Conservation (phyloP, 2,888 invertebrate genomes). For the Dendrolimus houi region DNA sequence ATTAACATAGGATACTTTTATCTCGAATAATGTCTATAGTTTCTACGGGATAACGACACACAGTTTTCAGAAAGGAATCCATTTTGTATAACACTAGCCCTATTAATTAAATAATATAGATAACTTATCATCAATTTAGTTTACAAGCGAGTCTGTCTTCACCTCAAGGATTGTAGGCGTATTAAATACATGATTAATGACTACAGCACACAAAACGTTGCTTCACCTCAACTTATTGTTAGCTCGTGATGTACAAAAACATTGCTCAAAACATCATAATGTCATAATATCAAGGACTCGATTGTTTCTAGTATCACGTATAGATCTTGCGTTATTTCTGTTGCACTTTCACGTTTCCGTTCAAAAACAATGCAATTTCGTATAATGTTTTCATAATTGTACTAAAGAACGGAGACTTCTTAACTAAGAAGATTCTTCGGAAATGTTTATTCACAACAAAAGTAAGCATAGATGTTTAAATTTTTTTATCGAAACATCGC, state of each 20-base stretch:
- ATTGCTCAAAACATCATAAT: constrained; percentile 36
- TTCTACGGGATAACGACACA: too few species aligned
- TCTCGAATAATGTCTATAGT: too few species aligned
- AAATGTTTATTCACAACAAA: too few species aligned
- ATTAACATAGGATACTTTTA: too few species aligned
- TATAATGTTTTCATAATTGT: background rate
- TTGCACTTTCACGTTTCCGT: constrained; percentile 24
- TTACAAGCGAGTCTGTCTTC: too few species aligned
- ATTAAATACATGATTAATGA: constrained; percentile 33
- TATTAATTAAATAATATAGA: too few species aligned
- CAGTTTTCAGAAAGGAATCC: too few species aligned
- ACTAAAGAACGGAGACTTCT: background rate
- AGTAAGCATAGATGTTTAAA: too few species aligned
- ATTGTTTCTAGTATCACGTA: constrained; percentile 51
- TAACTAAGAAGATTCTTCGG: too few species aligned
- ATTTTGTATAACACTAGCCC: too few species aligned
- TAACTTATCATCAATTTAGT: too few species aligned
- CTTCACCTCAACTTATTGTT: constrained; percentile 16
- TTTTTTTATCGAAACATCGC: too few species aligned
- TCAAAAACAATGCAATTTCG: constrained; percentile 7
- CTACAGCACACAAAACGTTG: constrained; percentile 9
- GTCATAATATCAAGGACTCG: constrained; percentile 39
- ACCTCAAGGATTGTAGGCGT: background rate
- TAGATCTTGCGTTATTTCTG: constrained; percentile 23
- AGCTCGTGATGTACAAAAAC: constrained; percentile 30